Percentiles rank a stretch among this genome's conserved stretches.
Evolutionary conservation across 2,888 invertebrate species (phyloP).

Genomic region (Habrosyne pyritoides): DNA sequence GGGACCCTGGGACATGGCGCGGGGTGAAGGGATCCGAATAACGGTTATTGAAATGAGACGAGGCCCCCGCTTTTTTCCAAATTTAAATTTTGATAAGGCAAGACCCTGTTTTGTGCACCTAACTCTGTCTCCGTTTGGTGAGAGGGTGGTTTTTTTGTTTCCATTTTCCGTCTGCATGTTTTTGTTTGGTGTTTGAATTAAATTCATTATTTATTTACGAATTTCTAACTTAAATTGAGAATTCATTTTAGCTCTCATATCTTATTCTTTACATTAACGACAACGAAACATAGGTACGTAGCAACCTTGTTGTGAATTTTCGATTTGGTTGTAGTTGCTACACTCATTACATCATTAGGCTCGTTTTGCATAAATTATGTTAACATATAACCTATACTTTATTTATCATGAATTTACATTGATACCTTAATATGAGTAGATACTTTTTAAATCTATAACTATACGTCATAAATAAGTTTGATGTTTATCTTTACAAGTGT

Average conservation of each 20-base stretch:
- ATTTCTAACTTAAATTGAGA: constrained; percentile 16
- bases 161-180: constrained; percentile 60
- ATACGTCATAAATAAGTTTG: background rate
- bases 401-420: background rate
- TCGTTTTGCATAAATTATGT: background rate
- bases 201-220: constrained; percentile 47
- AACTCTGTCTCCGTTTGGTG: constrained; percentile 70
- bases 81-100: constrained; percentile 84
- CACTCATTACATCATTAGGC: too few species aligned
- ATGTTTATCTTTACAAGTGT: background rate
- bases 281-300: background rate
- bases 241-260: background rate
- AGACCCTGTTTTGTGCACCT: constrained; percentile 76
- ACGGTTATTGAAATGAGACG: constrained; percentile 84
- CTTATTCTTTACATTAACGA: background rate
- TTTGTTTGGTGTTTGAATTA: constrained; percentile 55
- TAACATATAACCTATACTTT: background rate
- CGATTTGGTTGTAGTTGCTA: background rate
- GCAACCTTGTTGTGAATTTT: background rate
- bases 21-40: constrained; percentile 62
- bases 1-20: constrained; percentile 27
- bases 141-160: constrained; percentile 73
- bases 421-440: background rate
- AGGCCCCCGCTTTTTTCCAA: constrained; percentile 79
- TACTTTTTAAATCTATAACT: background rate